Evolutionary conservation across 2,888 invertebrate species (phyloP).

Genomic region (Euplexia lucipara): DNA sequence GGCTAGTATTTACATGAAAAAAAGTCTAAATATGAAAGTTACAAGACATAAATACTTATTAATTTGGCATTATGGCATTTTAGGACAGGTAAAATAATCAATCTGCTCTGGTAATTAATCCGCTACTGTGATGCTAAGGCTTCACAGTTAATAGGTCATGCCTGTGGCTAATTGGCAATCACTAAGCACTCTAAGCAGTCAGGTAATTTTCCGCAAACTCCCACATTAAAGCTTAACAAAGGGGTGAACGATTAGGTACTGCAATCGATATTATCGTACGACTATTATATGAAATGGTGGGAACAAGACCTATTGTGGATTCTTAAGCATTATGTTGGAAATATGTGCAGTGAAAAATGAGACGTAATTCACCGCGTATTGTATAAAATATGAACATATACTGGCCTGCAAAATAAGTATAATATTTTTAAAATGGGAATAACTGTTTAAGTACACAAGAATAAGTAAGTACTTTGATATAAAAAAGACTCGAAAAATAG

Average conservation of each 20-base stretch:
- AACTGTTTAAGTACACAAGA: too few relatives aligned
- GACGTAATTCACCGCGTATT: neutral
- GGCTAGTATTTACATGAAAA: too few relatives aligned
- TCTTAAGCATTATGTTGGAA: neutral
- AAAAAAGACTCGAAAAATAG: too few relatives aligned
- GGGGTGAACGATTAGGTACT: conserved; percentile 58
- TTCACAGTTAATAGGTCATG: conserved; percentile 58
- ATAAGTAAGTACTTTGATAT: too few relatives aligned
- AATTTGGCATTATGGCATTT: too few relatives aligned
- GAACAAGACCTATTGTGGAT: conserved; percentile 57
- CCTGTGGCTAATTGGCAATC: conserved; percentile 64
- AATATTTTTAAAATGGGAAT: too few relatives aligned
- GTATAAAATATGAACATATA: neutral
- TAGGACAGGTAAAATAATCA: too few relatives aligned
- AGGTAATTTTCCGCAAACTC: conserved; percentile 67
- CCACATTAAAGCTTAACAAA: conserved; percentile 67
- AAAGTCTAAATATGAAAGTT: too few relatives aligned
- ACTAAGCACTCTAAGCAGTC: conserved; percentile 52
- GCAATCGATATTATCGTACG: conserved; percentile 64
- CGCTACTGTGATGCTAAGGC: conserved; percentile 13
- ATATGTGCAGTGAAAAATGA: conserved; percentile 4
- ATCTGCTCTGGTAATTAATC: too few relatives aligned
- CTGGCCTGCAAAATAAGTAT: too few relatives aligned
- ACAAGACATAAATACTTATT: too few relatives aligned
- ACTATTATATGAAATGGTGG: conserved; percentile 62